Evolutionary conservation across 2,113 vertebrate species (phyloP).

Genomic region (Camelus bactrianus): DNA sequence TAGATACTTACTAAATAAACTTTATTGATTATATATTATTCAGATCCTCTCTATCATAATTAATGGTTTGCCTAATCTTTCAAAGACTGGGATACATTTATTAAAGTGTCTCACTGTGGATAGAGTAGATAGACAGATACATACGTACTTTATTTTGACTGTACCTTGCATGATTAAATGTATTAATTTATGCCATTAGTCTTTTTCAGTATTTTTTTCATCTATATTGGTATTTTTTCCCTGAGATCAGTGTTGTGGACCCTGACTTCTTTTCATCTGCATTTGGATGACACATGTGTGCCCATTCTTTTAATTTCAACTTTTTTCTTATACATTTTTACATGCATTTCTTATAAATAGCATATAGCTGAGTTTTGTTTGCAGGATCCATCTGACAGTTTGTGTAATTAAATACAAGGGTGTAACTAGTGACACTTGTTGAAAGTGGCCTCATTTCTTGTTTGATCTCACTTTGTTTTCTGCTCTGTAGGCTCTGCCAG

Average conservation of each 20-base stretch:
- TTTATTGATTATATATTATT: background rate
- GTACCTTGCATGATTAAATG: background rate
- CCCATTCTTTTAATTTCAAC: background rate
- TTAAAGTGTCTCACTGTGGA: background rate
- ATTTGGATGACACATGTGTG: background rate
- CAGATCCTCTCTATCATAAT: background rate
- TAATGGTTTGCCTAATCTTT: conserved; percentile 6
- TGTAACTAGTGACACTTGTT: background rate
- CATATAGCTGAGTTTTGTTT: background rate
- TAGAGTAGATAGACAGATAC: background rate
- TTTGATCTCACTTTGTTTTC: background rate
- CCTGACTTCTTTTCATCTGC: background rate
- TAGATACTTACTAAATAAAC: background rate
- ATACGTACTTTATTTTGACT: background rate
- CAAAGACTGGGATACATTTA: background rate
- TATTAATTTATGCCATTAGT: background rate
- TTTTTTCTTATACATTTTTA: background rate
- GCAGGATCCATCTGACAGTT: background rate
- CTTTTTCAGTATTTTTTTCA: background rate
- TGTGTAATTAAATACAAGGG: background rate
- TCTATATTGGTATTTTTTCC: background rate
- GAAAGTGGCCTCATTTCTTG: background rate
- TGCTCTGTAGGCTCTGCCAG: background rate
- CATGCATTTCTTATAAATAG: background rate
- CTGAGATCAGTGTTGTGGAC: background rate